These are phyloP conservation scores for Dicranocentrus wangi DNA, from an alignment of 2,888 invertebrate genomes.

Conservation along the genomic window DNA sequence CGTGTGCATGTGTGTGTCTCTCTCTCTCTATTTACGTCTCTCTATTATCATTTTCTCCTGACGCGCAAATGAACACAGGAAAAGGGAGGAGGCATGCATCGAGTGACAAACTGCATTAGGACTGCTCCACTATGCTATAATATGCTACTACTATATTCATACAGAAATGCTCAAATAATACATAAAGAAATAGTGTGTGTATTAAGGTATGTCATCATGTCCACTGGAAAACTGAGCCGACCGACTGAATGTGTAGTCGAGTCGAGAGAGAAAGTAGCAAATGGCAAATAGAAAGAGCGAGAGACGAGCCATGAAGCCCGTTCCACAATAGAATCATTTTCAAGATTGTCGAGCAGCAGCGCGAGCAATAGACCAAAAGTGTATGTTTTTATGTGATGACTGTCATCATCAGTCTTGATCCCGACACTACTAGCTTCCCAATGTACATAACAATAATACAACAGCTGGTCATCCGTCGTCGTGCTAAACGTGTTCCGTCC, in stretches of 20 bases:
- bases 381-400: slow-evolving; percentile 11
- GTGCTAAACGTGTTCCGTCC: neutral
- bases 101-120: slow-evolving; percentile 3
- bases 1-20: too few species aligned
- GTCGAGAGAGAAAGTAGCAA: too few species aligned
- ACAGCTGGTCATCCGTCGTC: neutral
- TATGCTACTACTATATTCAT: too few species aligned
- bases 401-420: slow-evolving; percentile 26
- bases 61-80: neutral
- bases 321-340: neutral
- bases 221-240: too few species aligned
- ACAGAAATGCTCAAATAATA: too few species aligned
- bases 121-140: neutral
- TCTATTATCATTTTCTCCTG: neutral
- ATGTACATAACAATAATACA: neutral
- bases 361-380: neutral
- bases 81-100: neutral
- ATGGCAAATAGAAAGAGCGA: too few species aligned
- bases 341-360: neutral
- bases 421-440: neutral
- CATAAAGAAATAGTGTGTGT: too few species aligned
- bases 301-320: neutral
- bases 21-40: too few species aligned
- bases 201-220: too few species aligned
- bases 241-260: too few species aligned